phyloP scores from a whole-genome alignment of 2,113 vertebrate genomes.

The Bubo bubo region DNA sequence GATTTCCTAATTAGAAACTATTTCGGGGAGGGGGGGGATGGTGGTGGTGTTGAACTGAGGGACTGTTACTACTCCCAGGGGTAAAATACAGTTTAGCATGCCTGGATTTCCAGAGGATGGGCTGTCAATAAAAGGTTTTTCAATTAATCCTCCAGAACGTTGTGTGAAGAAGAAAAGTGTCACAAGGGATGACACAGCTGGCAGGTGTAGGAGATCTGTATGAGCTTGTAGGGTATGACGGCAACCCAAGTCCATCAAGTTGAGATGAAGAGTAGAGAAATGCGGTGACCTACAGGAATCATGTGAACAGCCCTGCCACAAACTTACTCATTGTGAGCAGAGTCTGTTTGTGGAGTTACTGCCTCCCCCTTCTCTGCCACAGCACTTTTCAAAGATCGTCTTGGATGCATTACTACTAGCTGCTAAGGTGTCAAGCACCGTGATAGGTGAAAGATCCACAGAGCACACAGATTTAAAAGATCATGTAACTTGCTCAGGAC shows the following conservation, averaged over 20 bases:
- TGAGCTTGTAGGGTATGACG: neutral
- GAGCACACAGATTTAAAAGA: neutral
- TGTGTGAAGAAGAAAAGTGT: neutral
- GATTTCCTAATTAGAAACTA: neutral
- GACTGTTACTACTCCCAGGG: neutral
- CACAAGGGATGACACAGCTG: neutral
- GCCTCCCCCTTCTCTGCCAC: neutral
- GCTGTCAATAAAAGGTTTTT: neutral
- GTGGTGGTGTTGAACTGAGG: neutral
- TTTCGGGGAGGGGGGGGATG: neutral
- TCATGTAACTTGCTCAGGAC: neutral
- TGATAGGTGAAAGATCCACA: neutral
- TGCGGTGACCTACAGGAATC: neutral
- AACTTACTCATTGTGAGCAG: neutral
- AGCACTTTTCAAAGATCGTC: neutral
- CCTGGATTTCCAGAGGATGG: neutral
- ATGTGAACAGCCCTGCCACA: neutral
- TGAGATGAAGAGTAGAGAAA: neutral
- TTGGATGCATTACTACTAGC: neutral
- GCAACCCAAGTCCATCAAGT: neutral
- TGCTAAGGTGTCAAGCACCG: neutral
- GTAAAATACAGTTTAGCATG: neutral
- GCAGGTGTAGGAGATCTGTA: neutral
- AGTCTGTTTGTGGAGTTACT: neutral
- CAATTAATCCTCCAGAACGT: neutral